phyloP scores from a whole-genome alignment of 1,140 invertebrate species.

The Caerostris darwini region DNA sequence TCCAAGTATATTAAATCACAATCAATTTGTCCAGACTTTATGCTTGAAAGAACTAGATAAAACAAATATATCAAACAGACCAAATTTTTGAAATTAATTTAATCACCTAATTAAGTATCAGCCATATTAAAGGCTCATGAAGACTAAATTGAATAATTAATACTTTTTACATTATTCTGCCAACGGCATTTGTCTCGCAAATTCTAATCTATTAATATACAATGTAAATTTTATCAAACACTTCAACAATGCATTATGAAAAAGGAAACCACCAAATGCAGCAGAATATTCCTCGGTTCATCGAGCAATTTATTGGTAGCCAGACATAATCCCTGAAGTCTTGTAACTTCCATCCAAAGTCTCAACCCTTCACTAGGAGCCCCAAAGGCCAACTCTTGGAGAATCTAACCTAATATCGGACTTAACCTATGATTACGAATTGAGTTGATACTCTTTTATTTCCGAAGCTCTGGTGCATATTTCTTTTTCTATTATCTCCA shows the following conservation, averaged over 20 bases:
- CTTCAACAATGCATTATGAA: neutral
- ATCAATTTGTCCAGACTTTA: too few relatives aligned
- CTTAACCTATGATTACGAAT: conserved; percentile 64
- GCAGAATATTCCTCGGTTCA: neutral
- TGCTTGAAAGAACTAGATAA: too few relatives aligned
- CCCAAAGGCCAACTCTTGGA: neutral
- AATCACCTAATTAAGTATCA: too few relatives aligned
- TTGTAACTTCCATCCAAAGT: conserved; percentile 2
- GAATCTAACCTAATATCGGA: conserved; percentile 62
- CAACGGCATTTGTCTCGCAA: neutral
- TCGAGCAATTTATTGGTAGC: conserved; percentile 2
- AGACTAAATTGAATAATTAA: too few relatives aligned
- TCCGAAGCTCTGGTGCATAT: neutral
- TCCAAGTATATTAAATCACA: too few relatives aligned
- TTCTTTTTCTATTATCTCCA: conserved; percentile 49
- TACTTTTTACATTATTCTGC: too few relatives aligned
- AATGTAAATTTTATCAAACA: neutral
- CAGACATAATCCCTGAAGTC: neutral
- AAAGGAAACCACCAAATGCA: neutral
- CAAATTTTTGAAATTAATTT: too few relatives aligned
- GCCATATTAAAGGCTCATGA: too few relatives aligned
- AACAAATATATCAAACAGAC: too few relatives aligned
- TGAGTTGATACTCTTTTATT: conserved; percentile 52
- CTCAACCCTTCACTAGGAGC: neutral
- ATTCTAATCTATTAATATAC: neutral